Percentiles rank a stretch among this genome's conserved stretches.
Conservation (phyloP, 2,888 invertebrate genomes). For the Agriopis marginaria region DNA sequence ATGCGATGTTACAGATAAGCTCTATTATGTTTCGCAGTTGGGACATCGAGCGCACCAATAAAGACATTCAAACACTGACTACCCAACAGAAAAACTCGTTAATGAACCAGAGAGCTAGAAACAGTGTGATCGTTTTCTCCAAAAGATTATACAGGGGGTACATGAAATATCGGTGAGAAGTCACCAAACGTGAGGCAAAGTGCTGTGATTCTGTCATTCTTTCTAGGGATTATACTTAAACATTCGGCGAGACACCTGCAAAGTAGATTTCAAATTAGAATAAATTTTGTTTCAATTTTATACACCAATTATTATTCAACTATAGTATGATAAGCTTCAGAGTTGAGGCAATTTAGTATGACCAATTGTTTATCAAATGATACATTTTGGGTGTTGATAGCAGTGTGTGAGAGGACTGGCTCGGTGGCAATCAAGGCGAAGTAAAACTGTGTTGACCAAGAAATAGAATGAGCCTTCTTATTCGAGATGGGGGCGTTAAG, state of each 20-base stretch:
- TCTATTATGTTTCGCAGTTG: not conserved
- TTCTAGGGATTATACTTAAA: slow-evolving; percentile 82
- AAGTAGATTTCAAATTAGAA: slow-evolving; percentile 85
- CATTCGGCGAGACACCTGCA: slow-evolving; percentile 84
- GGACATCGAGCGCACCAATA: not conserved
- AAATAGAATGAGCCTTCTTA: not conserved
- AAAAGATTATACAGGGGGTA: slow-evolving; percentile 54
- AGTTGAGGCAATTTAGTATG: slow-evolving; percentile 77
- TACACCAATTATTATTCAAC: slow-evolving; percentile 75
- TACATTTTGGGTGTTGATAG: slow-evolving; percentile 52
- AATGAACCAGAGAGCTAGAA: not conserved
- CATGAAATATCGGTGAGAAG: slow-evolving; percentile 58
- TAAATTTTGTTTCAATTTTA: slow-evolving; percentile 81
- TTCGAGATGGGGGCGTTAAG: too few species aligned
- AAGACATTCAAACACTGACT: not conserved
- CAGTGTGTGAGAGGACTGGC: slow-evolving; percentile 48
- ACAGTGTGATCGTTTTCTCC: slow-evolving; percentile 42
- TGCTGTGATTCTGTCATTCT: slow-evolving; percentile 80
- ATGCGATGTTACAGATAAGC: not conserved
- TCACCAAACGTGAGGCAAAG: slow-evolving; percentile 72
- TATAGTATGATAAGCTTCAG: slow-evolving; percentile 59
- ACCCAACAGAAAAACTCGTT: slow-evolving; percentile 6
- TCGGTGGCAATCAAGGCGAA: slow-evolving; percentile 13
- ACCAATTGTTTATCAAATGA: slow-evolving; percentile 66
- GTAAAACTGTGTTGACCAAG: not conserved